Conservation (phyloP, 2,888 invertebrate genomes). For the Achlya flavicornis region DNA sequence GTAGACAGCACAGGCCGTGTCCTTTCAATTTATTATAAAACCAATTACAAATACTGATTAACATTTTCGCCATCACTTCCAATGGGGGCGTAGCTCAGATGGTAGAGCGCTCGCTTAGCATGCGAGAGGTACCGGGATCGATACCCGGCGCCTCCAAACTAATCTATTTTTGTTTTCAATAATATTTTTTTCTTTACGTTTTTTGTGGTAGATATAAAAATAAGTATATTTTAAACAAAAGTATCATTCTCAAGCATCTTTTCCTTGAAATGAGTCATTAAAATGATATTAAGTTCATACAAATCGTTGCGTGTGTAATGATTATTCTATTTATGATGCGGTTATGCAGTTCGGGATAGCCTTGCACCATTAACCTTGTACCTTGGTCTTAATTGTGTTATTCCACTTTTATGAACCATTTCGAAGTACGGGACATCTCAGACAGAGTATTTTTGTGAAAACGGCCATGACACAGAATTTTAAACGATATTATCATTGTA, state of each 20-base stretch:
- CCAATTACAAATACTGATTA: background rate
- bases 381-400: background rate
- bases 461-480: background rate
- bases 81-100: slow-evolving; percentile 74
- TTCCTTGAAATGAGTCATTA: slow-evolving; percentile 4
- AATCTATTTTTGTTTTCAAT: background rate
- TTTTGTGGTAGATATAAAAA: background rate
- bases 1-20: too few relatives aligned
- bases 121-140: slow-evolving; percentile 83
- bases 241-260: background rate
- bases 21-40: background rate
- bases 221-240: too few relatives aligned
- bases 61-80: background rate
- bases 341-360: background rate
- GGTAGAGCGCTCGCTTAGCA: slow-evolving; percentile 80
- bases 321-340: slow-evolving; percentile 4
- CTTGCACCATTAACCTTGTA: slow-evolving; percentile 3
- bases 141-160: slow-evolving; percentile 80
- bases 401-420: background rate
- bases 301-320: slow-evolving; percentile 3
- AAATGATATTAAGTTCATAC: slow-evolving; percentile 5
- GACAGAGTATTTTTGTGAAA: background rate
- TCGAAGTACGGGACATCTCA: background rate
- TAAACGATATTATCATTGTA: background rate
- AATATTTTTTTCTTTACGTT: background rate